These are phyloP conservation scores for Ceratina japonica DNA, from an alignment of 1,140 invertebrate species.

Conservation along the genomic window DNA sequence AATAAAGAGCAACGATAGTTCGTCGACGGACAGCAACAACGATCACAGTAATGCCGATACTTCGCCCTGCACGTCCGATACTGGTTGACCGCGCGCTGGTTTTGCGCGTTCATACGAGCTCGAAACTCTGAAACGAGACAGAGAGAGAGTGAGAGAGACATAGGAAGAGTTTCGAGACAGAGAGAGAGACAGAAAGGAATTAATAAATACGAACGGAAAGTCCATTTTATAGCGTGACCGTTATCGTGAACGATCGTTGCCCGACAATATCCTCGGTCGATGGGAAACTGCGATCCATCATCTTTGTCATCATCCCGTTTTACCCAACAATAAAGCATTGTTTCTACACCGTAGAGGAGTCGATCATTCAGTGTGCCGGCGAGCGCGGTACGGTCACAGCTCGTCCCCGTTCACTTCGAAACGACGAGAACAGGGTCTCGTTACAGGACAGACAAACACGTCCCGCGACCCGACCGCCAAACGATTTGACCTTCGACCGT, in stretches of 20 bases:
- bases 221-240: slow-evolving; percentile 4
- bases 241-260: slow-evolving; percentile 13
- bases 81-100: slow-evolving; percentile 67
- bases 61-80: slow-evolving; percentile 79
- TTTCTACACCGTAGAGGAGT: slow-evolving; percentile 57
- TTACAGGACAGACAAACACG: too few relatives aligned
- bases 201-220: not conserved
- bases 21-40: slow-evolving; percentile 79
- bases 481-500: not conserved
- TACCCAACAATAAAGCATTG: slow-evolving; percentile 48
- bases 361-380: slow-evolving; percentile 48
- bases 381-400: not conserved
- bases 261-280: slow-evolving; percentile 23
- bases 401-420: not conserved
- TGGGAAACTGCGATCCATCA: slow-evolving; percentile 45
- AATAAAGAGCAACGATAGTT: slow-evolving; percentile 79
- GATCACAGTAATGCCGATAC: slow-evolving; percentile 79
- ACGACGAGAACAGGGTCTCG: not conserved
- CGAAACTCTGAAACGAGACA: not conserved
- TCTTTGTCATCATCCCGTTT: slow-evolving; percentile 53
- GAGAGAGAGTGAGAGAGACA: slow-evolving; percentile 10
- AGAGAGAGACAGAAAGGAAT: slow-evolving; percentile 1
- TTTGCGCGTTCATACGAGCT: not conserved
- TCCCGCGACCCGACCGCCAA: too few relatives aligned
- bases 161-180: not conserved